Evolutionary conservation across 1,140 invertebrate species (phyloP), one percentile per base, ranked within the genome.

Genomic region (Subanguina moxae): DNA sequence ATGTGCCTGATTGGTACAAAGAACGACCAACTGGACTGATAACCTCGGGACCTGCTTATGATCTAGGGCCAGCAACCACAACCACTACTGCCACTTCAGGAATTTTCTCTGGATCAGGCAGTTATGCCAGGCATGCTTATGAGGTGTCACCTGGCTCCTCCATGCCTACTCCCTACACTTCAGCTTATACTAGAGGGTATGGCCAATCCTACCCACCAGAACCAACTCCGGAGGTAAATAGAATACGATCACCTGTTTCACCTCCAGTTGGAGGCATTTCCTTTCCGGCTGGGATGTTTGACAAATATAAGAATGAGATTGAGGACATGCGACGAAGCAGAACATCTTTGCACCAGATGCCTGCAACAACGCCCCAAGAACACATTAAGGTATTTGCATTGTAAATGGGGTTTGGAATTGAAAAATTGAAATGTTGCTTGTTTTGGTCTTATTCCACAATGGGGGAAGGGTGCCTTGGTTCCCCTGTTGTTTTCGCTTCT

Each of bases 321-420:
- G 77, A 80, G 42, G 79, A 82, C 28, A 56, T 82, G 66, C 63
- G 81, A 13, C 65, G 81, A 28, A 71, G 67, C 15, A 72, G 80
- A 11, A 65, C 70, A 0, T 80, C 79, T 21, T 75, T 82, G 17
- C 78, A 80, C 57, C 79, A 80, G 56, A 42, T 75, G 21, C n/a
- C 32, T n/a, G 42, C 32, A 28, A n/a, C 62, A 19, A 23, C 65
- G 45, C 61, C 69, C 61, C 68, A 57, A 52, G 64, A 72, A 65
- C 74, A 75, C 69, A 69, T 76, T 32, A 83, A 81, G 80, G 79
- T 81, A 65, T 83, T 80, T 73, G 79, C 72, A n/a, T 68, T 80
- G 63, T 80, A 61, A 15, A 19, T 25, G 3, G 23, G n/a, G 48
- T 52, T 3, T 38, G 32, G 3, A 38, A 38, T 38, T 38, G 32